Conservation (phyloP, 2,113 vertebrate species). For the Spheniscus mendiculus region DNA sequence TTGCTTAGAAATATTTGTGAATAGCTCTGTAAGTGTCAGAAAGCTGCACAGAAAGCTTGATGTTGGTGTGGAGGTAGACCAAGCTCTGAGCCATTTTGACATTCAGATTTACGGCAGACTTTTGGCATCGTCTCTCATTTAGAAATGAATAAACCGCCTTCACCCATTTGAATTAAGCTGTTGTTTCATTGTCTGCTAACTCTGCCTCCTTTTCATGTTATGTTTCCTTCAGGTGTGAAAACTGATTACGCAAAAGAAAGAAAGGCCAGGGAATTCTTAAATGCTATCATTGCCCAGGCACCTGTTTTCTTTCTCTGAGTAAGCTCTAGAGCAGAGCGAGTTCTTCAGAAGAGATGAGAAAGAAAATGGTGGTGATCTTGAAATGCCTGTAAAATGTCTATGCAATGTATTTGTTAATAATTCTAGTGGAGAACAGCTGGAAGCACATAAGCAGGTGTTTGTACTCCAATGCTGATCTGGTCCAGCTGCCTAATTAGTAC, state of each 20-base stretch:
- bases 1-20: constrained; percentile 57
- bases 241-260: not conserved
- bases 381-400: not conserved
- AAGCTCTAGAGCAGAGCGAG: not conserved
- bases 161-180: constrained; percentile 45
- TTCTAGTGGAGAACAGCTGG: not conserved
- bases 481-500: constrained; percentile 3
- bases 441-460: not conserved
- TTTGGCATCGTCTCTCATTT: constrained; percentile 46
- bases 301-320: not conserved
- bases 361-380: not conserved
- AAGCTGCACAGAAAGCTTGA: not conserved
- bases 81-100: constrained; percentile 38
- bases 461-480: not conserved
- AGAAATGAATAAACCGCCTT: constrained; percentile 42
- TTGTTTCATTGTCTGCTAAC: constrained; percentile 32
- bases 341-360: not conserved
- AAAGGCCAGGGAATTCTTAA: not conserved
- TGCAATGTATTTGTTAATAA: not conserved
- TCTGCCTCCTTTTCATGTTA: not conserved
- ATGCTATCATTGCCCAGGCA: not conserved
- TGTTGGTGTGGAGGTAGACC: not conserved
- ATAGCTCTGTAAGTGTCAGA: constrained; percentile 40
- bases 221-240: constrained; percentile 20
- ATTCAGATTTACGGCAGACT: constrained; percentile 44